Base-by-base conservation (phyloP, 2,797 vertebrate species). In the Distichodus sexfasciatus region DNA sequence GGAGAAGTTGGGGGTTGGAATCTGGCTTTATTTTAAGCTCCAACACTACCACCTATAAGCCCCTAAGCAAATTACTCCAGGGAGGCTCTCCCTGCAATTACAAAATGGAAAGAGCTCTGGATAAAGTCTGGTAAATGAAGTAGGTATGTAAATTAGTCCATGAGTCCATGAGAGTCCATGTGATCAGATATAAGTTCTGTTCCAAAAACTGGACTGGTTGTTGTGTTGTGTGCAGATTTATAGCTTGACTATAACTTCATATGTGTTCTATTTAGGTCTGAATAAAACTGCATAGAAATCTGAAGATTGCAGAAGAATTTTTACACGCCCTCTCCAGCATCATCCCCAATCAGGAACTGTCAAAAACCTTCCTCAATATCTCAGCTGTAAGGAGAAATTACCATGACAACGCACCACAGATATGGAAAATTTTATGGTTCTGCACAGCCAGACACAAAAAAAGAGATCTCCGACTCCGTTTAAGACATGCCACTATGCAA, bases 291-390 rank as follows among this genome's bases (percentile, higher is more conserved):
- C 36, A 65, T 23, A 57, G 11, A 33, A 57, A 57, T 64, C 28
- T 33, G 21, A 55, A 40, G 50, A 48, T 35, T 21, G 40, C 47
- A 43, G 86, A 64, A 79, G 84, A 79, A 77, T 81, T 80, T 84
- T 83, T 78, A 78, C 74, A 76, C 83, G 78, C 77, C 77, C 79
- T 82, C 76, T 81, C 74, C 50, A 83, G 85, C 86, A 87, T 86
- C 85, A 51, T 87, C 86, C 83, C 76, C 83, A 82, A 88, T 88
- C 85, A 89, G 86, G 87, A 84, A 85, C 87, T 84, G 86, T 84
- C 79, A 84, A 82, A 82, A n/a, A 79, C 82, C 73, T 71, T 81
- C 75, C 80, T 84, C 83, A 87, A 87, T 85, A 77, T 79, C 77
- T 73, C 83, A 74, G 80, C 75, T 82, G 80, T 84, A 19, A 41